Evolutionary conservation across 2,888 invertebrate genomes (phyloP).

Genomic region (Heliconius ethilla): DNA sequence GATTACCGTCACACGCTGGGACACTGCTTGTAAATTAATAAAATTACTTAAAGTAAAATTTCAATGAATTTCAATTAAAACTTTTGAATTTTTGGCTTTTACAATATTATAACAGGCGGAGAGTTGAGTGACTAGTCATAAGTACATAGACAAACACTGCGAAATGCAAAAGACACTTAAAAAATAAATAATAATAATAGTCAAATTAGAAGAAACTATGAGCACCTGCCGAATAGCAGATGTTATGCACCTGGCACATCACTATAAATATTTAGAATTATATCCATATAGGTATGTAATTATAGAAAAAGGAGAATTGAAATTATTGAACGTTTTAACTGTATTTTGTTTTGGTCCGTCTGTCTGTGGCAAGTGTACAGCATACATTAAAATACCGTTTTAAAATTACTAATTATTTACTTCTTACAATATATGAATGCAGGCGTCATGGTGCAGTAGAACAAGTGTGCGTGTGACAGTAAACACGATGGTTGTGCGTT

Average conservation of each 20-base stretch:
- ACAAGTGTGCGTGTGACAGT: too few relatives aligned
- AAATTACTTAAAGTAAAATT: too few relatives aligned
- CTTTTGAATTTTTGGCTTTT: too few relatives aligned
- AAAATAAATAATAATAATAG: background rate
- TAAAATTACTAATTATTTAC: background rate
- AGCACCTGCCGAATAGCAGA: constrained; percentile 11
- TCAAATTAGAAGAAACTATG: constrained; percentile 17
- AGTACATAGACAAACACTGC: too few relatives aligned
- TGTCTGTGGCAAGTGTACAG: background rate
- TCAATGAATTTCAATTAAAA: too few relatives aligned
- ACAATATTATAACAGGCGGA: too few relatives aligned
- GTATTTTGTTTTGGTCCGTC: background rate
- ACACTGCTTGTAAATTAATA: too few relatives aligned
- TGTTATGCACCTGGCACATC: constrained; percentile 4
- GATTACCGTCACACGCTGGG: too few relatives aligned
- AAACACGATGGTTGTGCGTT: too few relatives aligned
- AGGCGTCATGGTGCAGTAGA: background rate
- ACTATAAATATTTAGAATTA: constrained; percentile 3
- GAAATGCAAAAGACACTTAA: background rate
- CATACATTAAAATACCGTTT: background rate
- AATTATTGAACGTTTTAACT: background rate
- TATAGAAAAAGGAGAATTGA: background rate
- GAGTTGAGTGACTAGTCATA: too few relatives aligned
- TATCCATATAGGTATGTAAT: background rate
- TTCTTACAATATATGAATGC: background rate